Evolutionary conservation across 1,140 invertebrate species (phyloP).

Genomic region (Chionoecetes opilio): DNA sequence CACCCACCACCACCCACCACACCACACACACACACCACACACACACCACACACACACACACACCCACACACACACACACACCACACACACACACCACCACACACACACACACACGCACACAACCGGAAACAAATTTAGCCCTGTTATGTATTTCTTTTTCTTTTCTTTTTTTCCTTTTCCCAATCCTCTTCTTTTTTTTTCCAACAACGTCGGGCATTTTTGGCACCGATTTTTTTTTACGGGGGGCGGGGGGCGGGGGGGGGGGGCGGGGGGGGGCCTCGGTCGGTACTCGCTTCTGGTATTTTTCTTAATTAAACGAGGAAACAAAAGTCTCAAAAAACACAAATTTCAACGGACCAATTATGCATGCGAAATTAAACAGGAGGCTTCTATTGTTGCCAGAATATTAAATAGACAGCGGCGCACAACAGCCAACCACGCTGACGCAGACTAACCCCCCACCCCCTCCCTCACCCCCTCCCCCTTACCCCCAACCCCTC

Average conservation of each 20-base stretch:
- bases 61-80: not conserved
- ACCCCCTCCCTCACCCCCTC: too few relatives aligned
- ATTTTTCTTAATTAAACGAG: slow-evolving; percentile 13
- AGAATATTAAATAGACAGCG: not conserved
- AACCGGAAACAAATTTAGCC: not conserved
- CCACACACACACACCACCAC: not conserved
- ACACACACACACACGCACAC: slow-evolving; percentile 22
- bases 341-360: not conserved
- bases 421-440: not conserved
- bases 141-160: not conserved
- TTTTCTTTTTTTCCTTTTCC: not conserved
- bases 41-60: not conserved
- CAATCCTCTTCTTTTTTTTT: not conserved
- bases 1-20: not conserved
- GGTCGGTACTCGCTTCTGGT: not conserved
- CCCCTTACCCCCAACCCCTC: too few relatives aligned
- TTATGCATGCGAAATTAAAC: slow-evolving; percentile 20
- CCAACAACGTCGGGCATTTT: slow-evolving; percentile 16
- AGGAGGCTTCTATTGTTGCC: slow-evolving; percentile 7
- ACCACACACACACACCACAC: not conserved
- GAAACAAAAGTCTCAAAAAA: slow-evolving; percentile 30
- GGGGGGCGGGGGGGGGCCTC: too few relatives aligned
- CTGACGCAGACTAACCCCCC: too few relatives aligned
- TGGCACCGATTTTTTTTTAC: slow-evolving; percentile 17
- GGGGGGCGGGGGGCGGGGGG: too few relatives aligned